Conservation (phyloP, 2,113 vertebrate species). For the Apodemus speciosus region DNA sequence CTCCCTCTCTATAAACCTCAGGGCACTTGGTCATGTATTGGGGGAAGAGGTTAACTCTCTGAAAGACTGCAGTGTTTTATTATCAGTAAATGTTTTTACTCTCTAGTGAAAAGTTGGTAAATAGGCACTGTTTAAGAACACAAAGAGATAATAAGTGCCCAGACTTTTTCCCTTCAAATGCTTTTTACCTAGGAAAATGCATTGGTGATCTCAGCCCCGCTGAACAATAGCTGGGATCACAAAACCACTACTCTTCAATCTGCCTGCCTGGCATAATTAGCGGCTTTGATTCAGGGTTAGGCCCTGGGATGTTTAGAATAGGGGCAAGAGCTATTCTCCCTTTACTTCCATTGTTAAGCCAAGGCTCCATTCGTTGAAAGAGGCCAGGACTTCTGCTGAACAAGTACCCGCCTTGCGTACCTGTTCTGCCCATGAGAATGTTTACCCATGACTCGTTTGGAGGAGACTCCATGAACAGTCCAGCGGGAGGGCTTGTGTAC, state of each 20-base stretch:
- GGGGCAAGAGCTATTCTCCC: constrained; percentile 15
- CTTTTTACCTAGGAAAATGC: constrained; percentile 77
- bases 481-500: not conserved
- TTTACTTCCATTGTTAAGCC: not conserved
- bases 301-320: constrained; percentile 55
- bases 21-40: constrained; percentile 64
- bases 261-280: constrained; percentile 79
- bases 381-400: not conserved
- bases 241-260: constrained; percentile 79
- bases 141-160: constrained; percentile 78
- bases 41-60: constrained; percentile 71
- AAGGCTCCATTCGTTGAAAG: not conserved
- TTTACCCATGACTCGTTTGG: constrained; percentile 37
- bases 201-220: constrained; percentile 70
- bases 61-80: constrained; percentile 71
- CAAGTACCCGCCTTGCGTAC: constrained; percentile 22
- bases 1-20: not conserved
- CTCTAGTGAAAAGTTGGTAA: constrained; percentile 69
- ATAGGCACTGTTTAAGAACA: constrained; percentile 80
- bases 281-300: constrained; percentile 65
- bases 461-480: not conserved
- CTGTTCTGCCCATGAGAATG: constrained; percentile 11
- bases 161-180: constrained; percentile 70
- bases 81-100: constrained; percentile 77
- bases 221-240: constrained; percentile 76